These are phyloP conservation scores for Trachymyrmex cornetzi DNA, from an alignment of 1,140 invertebrate species.

Conservation along the genomic window DNA sequence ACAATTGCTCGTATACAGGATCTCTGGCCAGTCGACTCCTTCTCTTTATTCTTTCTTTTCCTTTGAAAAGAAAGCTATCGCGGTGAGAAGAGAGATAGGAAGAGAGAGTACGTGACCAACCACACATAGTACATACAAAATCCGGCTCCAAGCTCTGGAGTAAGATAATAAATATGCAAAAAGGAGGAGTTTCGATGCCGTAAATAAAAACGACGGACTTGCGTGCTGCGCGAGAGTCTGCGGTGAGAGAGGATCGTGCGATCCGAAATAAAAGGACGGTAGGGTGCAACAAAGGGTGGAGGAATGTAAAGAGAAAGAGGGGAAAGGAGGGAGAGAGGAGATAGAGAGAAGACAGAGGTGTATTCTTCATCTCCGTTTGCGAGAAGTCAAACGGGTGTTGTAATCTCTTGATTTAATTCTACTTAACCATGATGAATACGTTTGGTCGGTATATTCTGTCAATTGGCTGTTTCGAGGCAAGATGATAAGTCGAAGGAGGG, in stretches of 20 bases:
- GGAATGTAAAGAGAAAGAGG: slow-evolving; percentile 37
- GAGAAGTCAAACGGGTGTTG: slow-evolving; percentile 49
- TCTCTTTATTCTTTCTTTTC: slow-evolving; percentile 11
- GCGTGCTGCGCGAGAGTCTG: slow-evolving; percentile 64
- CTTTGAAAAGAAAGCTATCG: slow-evolving; percentile 56
- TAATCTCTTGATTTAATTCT: slow-evolving; percentile 82
- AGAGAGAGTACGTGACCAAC: slow-evolving; percentile 28
- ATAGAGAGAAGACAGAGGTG: slow-evolving; percentile 16
- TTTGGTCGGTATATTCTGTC: slow-evolving; percentile 51
- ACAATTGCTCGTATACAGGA: slow-evolving; percentile 28
- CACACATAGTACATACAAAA: slow-evolving; percentile 62
- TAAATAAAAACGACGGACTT: slow-evolving; percentile 74
- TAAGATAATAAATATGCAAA: slow-evolving; percentile 78
- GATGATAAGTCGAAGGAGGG: slow-evolving; percentile 35
- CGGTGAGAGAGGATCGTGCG: slow-evolving; percentile 49
- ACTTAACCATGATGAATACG: slow-evolving; percentile 56
- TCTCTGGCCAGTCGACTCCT: not conserved
- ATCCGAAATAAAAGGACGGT: slow-evolving; percentile 66
- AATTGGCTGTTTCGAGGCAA: not conserved
- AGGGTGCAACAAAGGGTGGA: slow-evolving; percentile 23
- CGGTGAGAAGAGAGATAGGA: not conserved
- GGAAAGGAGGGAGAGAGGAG: not conserved
- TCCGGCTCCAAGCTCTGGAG: slow-evolving; percentile 47
- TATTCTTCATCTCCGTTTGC: slow-evolving; percentile 17
- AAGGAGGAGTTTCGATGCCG: slow-evolving; percentile 72